Percentiles rank a stretch among this genome's conserved stretches.
These are phyloP conservation scores for Calliphora vicina DNA, from an alignment of 1,140 invertebrate genomes.

Conservation along the genomic window DNA sequence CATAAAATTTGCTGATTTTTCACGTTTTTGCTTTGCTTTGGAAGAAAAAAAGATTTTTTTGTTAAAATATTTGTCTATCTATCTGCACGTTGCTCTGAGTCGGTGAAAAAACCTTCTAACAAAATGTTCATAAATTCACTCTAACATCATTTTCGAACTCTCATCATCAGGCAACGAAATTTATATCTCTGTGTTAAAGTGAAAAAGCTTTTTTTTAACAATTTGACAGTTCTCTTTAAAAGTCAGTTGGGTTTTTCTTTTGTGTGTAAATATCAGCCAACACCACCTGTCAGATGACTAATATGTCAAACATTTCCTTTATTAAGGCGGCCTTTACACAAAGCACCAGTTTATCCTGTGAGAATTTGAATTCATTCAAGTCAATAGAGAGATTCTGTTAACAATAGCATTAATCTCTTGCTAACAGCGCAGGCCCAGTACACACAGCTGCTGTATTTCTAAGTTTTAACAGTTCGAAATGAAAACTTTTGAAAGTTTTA, in stretches of 20 bases:
- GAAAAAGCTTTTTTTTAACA: background rate
- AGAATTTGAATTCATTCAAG: background rate
- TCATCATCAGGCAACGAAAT: background rate
- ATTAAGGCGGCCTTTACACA: slow-evolving; percentile 23
- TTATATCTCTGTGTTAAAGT: background rate
- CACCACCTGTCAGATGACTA: slow-evolving; percentile 38
- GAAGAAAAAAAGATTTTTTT: background rate
- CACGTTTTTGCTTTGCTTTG: slow-evolving; percentile 13
- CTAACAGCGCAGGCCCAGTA: background rate
- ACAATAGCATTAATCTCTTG: background rate
- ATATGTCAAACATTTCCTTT: slow-evolving; percentile 8
- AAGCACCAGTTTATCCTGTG: background rate
- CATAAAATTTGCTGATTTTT: background rate
- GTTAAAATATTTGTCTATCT: slow-evolving; percentile 10
- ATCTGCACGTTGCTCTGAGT: slow-evolving; percentile 32
- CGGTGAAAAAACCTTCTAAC: slow-evolving; percentile 15
- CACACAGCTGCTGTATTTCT: background rate
- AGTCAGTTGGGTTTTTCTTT: background rate
- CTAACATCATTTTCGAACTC: background rate
- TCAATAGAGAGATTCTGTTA: background rate
- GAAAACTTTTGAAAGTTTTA: no score
- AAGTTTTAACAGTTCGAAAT: background rate
- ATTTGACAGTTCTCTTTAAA: slow-evolving; percentile 15
- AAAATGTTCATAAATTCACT: slow-evolving; percentile 2
- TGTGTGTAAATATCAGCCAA: background rate